Base-by-base conservation (phyloP, 2,113 vertebrate species). In the Callionymus lyra region DNA sequence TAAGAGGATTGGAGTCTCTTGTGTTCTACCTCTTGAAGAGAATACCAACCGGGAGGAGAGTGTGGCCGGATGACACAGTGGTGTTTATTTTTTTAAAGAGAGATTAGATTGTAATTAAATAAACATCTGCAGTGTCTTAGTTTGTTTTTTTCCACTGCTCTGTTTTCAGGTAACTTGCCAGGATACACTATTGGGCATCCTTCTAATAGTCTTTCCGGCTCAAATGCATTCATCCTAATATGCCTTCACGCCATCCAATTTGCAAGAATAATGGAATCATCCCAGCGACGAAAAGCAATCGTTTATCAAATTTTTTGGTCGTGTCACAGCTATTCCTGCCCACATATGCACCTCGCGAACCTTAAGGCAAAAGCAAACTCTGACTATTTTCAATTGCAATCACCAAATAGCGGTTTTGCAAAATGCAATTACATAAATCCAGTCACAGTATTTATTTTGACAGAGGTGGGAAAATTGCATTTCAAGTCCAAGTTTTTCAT, bases 201-300 rank as follows among this genome's bases (percentile, higher is more conserved):
- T 40, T 52, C 57, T 47, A 68, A 50, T 42, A 60, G 67, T 59
- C 14, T 27, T 27, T 4, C 46, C 53, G 47, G 63, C 57, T 63
- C 56, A 31, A 18, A 41, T 8, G 66, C 62, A 72, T 82, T 39
- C 49, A 67, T 68, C 61, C 60, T 72, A 68, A 82, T 80, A 79
- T 65, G 50, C 57, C 53, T 8, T 8, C 52, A 54, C 34, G 58
- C 63, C 40, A 41, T 56, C 63, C 72, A 56, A 56, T 79, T 76
- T 79, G 65, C 55, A 62, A 70, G 69, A 76, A 73, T 57, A 81
- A 79, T 69, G 64, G 69, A 72, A 74, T 64, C 38, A 63, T 70
- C 56, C 55, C 50, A 36, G 46, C 51, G 48, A 66, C 68, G 66
- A 56, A 60, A 75, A 68, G 10, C 21, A 15, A 6, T 68, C 60